These are phyloP conservation scores for Tringa solitaria DNA, from an alignment of 2,113 vertebrate species.

Conservation along the genomic window DNA sequence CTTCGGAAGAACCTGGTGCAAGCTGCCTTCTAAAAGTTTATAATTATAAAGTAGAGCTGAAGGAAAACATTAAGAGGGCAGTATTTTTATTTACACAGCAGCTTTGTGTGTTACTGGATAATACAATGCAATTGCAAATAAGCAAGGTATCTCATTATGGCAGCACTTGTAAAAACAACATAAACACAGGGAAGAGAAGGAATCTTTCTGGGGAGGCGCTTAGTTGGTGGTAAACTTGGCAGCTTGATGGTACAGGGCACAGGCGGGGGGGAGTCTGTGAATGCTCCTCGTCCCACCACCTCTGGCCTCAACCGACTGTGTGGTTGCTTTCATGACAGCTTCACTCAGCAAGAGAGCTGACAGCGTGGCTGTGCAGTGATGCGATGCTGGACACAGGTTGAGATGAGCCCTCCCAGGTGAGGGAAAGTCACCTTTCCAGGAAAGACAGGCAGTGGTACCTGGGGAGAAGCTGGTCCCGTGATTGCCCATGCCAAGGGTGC, in stretches of 20 bases:
- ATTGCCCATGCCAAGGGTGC: background rate
- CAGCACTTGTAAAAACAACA: background rate
- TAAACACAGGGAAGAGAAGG: background rate
- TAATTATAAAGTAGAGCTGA: background rate
- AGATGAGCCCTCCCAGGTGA: background rate
- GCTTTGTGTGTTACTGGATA: background rate
- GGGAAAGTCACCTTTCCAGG: background rate
- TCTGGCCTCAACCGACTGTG: background rate
- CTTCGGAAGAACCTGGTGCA: background rate
- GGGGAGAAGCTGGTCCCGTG: background rate
- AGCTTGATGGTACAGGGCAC: background rate
- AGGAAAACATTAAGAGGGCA: background rate
- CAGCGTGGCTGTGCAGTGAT: background rate
- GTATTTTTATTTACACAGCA: background rate
- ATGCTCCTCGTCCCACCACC: background rate
- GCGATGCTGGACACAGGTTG: background rate
- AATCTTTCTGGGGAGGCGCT: background rate
- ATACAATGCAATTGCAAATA: background rate
- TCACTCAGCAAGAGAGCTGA: background rate
- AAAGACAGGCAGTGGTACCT: no score
- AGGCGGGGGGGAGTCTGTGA: background rate
- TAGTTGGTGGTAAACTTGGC: background rate
- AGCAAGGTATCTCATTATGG: background rate
- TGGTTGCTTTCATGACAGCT: background rate
- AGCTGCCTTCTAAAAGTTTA: background rate